Conservation (phyloP, 2,888 invertebrate species). For the Zaprionus obscuricornis region DNA sequence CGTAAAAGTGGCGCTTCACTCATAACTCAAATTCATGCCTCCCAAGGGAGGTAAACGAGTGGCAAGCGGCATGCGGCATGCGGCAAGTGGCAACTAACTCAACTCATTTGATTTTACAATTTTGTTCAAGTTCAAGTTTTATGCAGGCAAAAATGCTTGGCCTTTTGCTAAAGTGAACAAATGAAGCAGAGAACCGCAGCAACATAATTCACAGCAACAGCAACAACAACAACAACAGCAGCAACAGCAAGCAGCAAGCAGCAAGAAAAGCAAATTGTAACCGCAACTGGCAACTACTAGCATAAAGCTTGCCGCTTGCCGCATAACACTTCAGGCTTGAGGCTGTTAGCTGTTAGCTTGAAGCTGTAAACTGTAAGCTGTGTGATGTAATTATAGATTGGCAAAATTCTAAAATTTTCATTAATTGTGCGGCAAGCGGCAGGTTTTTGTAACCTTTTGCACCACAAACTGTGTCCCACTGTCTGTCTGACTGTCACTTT, state of each 20-base stretch:
- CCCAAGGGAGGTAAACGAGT: too few relatives aligned
- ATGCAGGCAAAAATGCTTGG: background rate
- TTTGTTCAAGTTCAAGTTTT: too few relatives aligned
- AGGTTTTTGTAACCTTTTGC: slow-evolving; percentile 11
- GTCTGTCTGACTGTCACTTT: too few relatives aligned
- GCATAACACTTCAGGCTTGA: too few relatives aligned
- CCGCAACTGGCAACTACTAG: too few relatives aligned
- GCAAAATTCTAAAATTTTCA: slow-evolving; percentile 76
- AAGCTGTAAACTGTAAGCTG: slow-evolving; percentile 3
- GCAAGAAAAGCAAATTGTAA: too few relatives aligned
- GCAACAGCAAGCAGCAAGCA: too few relatives aligned
- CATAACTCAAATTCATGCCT: slow-evolving; percentile 78
- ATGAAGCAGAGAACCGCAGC: slow-evolving; percentile 76
- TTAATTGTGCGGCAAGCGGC: slow-evolving; percentile 77
- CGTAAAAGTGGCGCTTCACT: slow-evolving; percentile 67
- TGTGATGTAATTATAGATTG: slow-evolving; percentile 81
- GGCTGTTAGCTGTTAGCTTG: background rate
- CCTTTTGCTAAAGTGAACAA: slow-evolving; percentile 46
- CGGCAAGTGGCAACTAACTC: slow-evolving; percentile 47
- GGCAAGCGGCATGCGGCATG: too few relatives aligned
- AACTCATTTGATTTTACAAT: slow-evolving; percentile 68
- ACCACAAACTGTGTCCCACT: slow-evolving; percentile 52
- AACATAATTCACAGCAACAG: slow-evolving; percentile 67
- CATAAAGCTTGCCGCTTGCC: too few relatives aligned
- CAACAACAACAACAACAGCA: slow-evolving; percentile 31